These are phyloP conservation scores for Paratilapia polleni DNA, from an alignment of 2,113 vertebrate species.

Conservation along the genomic window DNA sequence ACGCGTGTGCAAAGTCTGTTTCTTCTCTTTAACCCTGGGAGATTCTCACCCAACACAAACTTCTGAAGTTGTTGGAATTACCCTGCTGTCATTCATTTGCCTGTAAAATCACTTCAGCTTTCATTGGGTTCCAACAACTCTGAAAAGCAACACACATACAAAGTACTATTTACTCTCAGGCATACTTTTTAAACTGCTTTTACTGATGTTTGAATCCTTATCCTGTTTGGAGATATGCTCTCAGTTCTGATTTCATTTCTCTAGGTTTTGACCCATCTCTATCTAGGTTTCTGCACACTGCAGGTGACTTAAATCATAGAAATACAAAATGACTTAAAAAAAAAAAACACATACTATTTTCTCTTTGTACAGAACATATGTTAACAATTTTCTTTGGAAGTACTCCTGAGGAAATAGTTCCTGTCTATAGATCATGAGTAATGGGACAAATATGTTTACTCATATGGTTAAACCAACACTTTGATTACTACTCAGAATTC, in stretches of 20 bases:
- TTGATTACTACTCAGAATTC: neutral
- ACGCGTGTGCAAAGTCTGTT: slow-evolving; percentile 31
- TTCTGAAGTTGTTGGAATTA: slow-evolving; percentile 46
- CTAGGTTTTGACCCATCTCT: neutral
- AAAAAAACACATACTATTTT: neutral
- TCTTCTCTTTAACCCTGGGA: slow-evolving; percentile 9
- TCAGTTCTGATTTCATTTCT: neutral
- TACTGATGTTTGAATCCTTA: neutral
- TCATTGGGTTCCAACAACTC: slow-evolving; percentile 27
- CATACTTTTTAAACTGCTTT: neutral
- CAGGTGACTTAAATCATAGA: neutral
- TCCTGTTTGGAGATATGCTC: neutral
- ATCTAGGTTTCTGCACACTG: neutral
- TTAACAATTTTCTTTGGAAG: neutral
- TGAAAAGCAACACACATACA: slow-evolving; percentile 26
- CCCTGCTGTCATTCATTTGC: slow-evolving; percentile 36
- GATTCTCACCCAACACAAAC: slow-evolving; percentile 35
- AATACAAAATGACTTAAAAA: neutral
- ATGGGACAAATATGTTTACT: neutral
- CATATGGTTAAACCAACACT: neutral
- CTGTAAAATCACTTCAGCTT: slow-evolving; percentile 38
- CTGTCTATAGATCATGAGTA: neutral
- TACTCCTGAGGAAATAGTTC: neutral
- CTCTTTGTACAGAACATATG: neutral
- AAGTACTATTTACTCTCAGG: neutral